Evolutionary conservation across 2,888 invertebrate genomes (phyloP).

Genomic region (Thysanoteuthis rhombus): DNA sequence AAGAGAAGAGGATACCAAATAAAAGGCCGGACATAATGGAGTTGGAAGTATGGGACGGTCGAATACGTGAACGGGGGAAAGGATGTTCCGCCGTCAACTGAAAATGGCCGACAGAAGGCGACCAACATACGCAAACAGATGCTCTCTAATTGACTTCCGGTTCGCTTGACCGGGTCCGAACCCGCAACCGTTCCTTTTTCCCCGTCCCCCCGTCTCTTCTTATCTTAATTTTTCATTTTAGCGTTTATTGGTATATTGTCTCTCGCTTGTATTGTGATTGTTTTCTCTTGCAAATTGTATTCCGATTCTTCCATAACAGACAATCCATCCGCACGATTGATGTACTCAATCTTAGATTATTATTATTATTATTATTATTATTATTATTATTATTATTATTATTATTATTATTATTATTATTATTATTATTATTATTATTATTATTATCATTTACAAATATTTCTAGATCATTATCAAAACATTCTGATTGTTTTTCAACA

Average conservation of each 20-base stretch:
- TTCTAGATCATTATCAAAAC: too few relatives aligned
- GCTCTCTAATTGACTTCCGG: background rate
- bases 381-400: too few relatives aligned
- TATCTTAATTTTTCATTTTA: background rate
- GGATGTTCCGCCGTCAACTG: background rate
- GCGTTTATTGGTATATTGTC: slow-evolving; percentile 12
- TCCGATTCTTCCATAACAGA: background rate
- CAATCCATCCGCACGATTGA: background rate
- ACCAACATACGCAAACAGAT: slow-evolving; percentile 12
- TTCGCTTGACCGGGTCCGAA: slow-evolving; percentile 12
- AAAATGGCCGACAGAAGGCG: slow-evolving; percentile 12
- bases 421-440: too few relatives aligned
- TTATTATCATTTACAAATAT: too few relatives aligned
- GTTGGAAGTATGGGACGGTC: background rate
- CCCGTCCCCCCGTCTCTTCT: background rate
- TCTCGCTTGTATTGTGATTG: background rate
- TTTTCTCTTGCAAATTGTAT: background rate
- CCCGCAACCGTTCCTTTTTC: background rate
- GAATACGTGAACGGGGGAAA: background rate
- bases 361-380: too few relatives aligned
- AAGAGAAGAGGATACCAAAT: background rate
- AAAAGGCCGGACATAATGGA: background rate
- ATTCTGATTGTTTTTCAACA: too few relatives aligned
- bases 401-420: too few relatives aligned
- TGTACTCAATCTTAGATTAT: too few relatives aligned